Percentiles rank a stretch among this genome's conserved stretches.
Conservation (phyloP, 2,888 invertebrate genomes). For the Tyria jacobaeae region DNA sequence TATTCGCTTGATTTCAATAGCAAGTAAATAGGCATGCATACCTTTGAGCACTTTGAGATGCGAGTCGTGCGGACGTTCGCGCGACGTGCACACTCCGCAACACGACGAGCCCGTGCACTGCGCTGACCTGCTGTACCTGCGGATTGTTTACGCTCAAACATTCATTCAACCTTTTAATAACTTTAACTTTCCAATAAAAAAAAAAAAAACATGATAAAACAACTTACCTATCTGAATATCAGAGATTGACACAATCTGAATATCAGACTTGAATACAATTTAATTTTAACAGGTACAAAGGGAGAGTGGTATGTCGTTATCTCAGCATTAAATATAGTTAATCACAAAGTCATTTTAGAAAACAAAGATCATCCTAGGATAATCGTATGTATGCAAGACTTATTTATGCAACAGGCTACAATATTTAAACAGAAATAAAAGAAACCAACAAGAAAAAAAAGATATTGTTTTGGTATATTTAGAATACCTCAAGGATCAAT, state of each 20-base stretch:
- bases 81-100: conserved; percentile 60
- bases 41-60: conserved; percentile 65
- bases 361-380: neutral
- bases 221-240: too few species aligned
- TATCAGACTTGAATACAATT: too few species aligned
- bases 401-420: neutral
- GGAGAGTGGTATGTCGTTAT: neutral
- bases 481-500: neutral
- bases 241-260: too few species aligned
- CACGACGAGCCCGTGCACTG: conserved; percentile 57
- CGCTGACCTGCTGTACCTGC: too few species aligned
- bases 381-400: neutral
- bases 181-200: too few species aligned
- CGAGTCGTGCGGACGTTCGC: conserved; percentile 30
- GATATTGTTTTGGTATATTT: neutral
- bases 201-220: too few species aligned
- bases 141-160: too few species aligned
- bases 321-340: too few species aligned
- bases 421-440: neutral
- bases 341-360: neutral
- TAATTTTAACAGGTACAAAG: neutral
- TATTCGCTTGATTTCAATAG: too few species aligned
- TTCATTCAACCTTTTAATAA: too few species aligned
- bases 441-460: neutral
- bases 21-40: conserved; percentile 23